These are phyloP conservation scores for Archips crataeganus DNA, from an alignment of 2,888 invertebrate species.

Conservation along the genomic window DNA sequence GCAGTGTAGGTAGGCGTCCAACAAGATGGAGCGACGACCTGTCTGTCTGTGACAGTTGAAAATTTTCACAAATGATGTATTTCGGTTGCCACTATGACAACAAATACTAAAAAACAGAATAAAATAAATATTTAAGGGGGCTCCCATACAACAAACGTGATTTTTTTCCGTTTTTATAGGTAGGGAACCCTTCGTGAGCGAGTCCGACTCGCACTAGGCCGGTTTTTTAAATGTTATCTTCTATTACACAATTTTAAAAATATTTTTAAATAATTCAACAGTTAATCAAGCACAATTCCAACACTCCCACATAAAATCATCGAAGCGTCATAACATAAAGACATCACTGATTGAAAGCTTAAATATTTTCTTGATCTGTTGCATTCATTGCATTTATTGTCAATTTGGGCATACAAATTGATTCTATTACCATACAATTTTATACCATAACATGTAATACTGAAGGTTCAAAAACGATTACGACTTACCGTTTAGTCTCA, in stretches of 20 bases:
- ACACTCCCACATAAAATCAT: conserved; percentile 23
- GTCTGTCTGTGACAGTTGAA: too few relatives aligned
- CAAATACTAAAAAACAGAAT: too few relatives aligned
- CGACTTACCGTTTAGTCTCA: neutral
- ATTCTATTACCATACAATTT: neutral
- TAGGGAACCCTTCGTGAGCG: too few relatives aligned
- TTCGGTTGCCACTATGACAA: too few relatives aligned
- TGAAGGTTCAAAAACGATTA: neutral
- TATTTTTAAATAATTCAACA: neutral
- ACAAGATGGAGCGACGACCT: too few relatives aligned
- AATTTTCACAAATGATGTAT: too few relatives aligned
- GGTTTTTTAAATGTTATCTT: too few relatives aligned
- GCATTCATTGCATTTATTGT: conserved; percentile 31
- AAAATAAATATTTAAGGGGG: too few relatives aligned
- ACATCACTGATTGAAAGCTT: conserved; percentile 26
- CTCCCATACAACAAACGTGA: too few relatives aligned
- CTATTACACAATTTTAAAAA: neutral
- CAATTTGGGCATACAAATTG: conserved; percentile 35
- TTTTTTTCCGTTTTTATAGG: too few relatives aligned
- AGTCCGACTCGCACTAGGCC: too few relatives aligned
- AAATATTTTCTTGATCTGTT: conserved; percentile 35
- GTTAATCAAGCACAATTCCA: conserved; percentile 8
- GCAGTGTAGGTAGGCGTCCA: too few relatives aligned
- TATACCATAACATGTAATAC: neutral
- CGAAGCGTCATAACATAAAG: conserved; percentile 26